Evolutionary conservation across 2,113 vertebrate genomes (phyloP), one percentile per base, ranked within the genome.

Genomic region (Geococcyx californianus): DNA sequence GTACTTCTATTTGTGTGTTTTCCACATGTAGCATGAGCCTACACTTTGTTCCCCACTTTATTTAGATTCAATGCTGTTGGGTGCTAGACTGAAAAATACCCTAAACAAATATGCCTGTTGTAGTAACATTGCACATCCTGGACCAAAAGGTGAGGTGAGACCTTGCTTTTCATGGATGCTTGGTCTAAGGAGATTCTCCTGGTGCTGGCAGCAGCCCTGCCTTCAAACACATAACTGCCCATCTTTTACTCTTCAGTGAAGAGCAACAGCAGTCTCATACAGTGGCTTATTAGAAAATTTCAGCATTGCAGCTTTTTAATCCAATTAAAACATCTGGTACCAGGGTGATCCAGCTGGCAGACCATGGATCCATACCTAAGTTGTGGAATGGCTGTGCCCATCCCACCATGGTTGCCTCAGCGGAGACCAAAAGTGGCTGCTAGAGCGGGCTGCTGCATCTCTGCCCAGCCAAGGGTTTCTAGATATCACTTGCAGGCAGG

Each of bases 251-350:
- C 80, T 40, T 68, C 74, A 62, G 40, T 56, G 84, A 92, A 93
- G 83, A 90, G 51, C 89, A 91, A 66, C 18, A 51, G 59, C 58
- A 73, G 36, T 82, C 87, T n/a, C 45, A 84, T n/a, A 69, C 23
- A 85, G 75, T 34, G 51, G 38, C 54, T 91, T 90, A 84, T 74
- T 92, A 84, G 60, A 74, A 95, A 85, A 92, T 68, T 90, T 49
- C 88, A 93, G 64, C 85, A 75, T 66, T 75, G 79, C 79, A 58
- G 79, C 33, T 94, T 91, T 91, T 93, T 62, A 94, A 92, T 95
- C 82, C 92, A 94, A 85, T 94, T 95, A 90, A 93, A 96, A 85
- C 85, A 90, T 94, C 85, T 93, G 86, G 91, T 76, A 84, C 38
- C 33, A 66, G 59, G 60, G 70, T 42, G 72, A 77, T 94, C 90